Conservation (phyloP, 2,113 vertebrate genomes). For the Nipponia nippon region DNA sequence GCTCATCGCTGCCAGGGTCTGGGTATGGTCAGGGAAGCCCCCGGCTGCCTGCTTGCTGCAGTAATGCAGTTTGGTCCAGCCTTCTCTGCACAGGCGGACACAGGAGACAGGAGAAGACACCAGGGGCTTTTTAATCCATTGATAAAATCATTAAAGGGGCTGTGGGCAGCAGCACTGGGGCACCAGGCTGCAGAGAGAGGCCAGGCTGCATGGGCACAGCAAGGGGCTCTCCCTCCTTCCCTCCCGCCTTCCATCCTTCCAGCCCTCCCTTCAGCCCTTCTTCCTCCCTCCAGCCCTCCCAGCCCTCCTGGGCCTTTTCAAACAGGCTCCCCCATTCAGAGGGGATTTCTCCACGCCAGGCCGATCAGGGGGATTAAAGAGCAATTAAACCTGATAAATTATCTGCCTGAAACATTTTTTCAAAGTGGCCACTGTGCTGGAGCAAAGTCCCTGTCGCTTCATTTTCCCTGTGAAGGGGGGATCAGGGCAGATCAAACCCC, state of each 20-base stretch:
- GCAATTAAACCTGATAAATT: slow-evolving; percentile 86
- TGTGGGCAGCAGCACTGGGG: not conserved
- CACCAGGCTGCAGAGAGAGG: not conserved
- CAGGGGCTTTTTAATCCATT: not conserved
- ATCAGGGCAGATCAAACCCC: slow-evolving; percentile 55
- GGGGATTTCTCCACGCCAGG: slow-evolving; percentile 87
- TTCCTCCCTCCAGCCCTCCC: not conserved
- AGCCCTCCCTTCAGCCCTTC: not conserved
- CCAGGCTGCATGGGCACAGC: not conserved
- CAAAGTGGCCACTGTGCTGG: slow-evolving; percentile 77
- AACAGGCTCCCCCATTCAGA: slow-evolving; percentile 78
- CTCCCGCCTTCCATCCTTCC: not conserved
- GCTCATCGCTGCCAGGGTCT: not conserved
- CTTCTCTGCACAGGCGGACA: not conserved
- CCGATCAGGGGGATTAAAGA: slow-evolving; percentile 86
- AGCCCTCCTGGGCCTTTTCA: slow-evolving; percentile 63
- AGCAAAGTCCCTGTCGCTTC: slow-evolving; percentile 73
- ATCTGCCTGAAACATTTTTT: slow-evolving; percentile 75
- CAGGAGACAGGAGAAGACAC: not conserved
- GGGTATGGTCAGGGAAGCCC: not conserved
- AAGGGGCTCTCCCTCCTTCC: not conserved
- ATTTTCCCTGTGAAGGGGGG: slow-evolving; percentile 67
- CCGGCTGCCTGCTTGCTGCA: not conserved
- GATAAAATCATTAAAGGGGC: not conserved
- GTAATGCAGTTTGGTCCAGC: rapidly evolving